Conservation (phyloP, 2,888 invertebrate species). For the Elgonia sp. region DNA sequence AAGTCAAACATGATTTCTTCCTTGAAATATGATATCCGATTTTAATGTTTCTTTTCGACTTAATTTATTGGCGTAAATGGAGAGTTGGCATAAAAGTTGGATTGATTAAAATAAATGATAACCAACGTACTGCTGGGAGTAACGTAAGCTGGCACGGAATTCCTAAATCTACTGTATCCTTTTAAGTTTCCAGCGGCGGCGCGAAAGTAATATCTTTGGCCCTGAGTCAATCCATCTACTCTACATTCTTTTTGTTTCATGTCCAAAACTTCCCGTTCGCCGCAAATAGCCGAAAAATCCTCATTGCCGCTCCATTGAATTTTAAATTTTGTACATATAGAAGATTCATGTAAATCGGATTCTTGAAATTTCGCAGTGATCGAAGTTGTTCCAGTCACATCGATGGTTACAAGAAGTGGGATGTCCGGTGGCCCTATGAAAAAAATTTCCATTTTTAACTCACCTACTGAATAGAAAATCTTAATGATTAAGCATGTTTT, state of each 20-base stretch:
- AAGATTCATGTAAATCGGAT: constrained; percentile 91
- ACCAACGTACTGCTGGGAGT: constrained; percentile 94
- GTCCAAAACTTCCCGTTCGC: constrained; percentile 92
- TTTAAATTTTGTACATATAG: constrained; percentile 96
- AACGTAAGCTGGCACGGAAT: constrained; percentile 94
- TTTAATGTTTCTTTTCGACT: too few species aligned
- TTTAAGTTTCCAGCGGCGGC: constrained; percentile 97
- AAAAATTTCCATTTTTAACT: not conserved
- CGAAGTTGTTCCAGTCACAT: constrained; percentile 90
- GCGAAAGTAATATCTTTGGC: constrained; percentile 95
- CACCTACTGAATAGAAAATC: too few species aligned
- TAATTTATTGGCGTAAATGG: too few species aligned
- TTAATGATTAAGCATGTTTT: too few species aligned
- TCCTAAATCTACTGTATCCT: constrained; percentile 94
- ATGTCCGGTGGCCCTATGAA: constrained; percentile 91
- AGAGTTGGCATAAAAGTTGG: not conserved
- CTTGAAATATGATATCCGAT: too few species aligned
- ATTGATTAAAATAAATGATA: not conserved
- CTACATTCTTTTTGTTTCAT: constrained; percentile 89
- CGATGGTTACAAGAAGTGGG: constrained; percentile 93
- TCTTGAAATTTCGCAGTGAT: constrained; percentile 91
- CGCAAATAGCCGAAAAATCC: constrained; percentile 94
- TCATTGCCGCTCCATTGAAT: constrained; percentile 97
- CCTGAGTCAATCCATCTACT: constrained; percentile 93
- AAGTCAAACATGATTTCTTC: too few species aligned